phyloP scores from a whole-genome alignment of 2,113 vertebrate genomes.

The Semnornis frantzii region DNA sequence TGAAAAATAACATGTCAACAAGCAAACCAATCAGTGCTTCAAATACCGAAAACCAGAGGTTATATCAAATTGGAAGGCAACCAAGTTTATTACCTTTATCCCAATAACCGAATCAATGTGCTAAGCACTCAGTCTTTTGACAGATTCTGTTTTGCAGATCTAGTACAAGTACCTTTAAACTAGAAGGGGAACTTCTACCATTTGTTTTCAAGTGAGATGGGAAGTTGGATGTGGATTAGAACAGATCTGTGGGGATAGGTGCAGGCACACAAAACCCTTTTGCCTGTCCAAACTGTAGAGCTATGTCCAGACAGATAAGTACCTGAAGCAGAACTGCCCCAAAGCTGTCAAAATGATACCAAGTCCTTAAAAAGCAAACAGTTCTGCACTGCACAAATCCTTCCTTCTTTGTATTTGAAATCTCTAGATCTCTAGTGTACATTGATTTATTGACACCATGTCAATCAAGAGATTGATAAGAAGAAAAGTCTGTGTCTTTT shows the following conservation, averaged over 20 bases:
- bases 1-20: no score
- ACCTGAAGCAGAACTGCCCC: not conserved
- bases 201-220: not conserved
- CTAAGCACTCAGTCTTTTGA: not conserved
- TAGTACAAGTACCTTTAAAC: not conserved
- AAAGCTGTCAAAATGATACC: not conserved
- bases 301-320: not conserved
- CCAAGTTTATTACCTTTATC: no score
- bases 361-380: not conserved
- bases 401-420: not conserved
- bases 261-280: not conserved
- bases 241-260: not conserved
- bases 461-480: not conserved
- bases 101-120: no score
- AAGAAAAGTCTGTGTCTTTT: not conserved
- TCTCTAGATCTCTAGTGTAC: not conserved
- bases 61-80: no score
- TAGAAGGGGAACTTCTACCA: not conserved
- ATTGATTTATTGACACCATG: not conserved
- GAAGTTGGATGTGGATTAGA: not conserved
- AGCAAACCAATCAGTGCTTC: no score
- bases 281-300: not conserved
- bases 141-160: not conserved
- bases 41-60: no score
- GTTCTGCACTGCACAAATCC: not conserved